These are phyloP conservation scores for Pseudoatta argentina DNA, from an alignment of 1,140 invertebrate species.

Conservation along the genomic window DNA sequence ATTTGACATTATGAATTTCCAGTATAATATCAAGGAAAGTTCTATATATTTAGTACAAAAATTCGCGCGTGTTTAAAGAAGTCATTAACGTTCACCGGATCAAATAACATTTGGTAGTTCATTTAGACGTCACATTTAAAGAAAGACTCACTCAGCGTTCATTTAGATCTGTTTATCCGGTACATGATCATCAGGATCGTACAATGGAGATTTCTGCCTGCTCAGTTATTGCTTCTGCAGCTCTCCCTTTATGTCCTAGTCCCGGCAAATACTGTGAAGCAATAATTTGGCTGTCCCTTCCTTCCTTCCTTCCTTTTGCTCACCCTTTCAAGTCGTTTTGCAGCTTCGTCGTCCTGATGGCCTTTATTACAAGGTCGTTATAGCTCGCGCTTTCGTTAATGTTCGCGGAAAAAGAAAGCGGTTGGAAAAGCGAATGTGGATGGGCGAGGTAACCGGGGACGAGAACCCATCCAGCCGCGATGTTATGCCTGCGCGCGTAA, in stretches of 20 bases:
- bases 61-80: background rate
- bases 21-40: no score
- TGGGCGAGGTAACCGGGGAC: constrained; percentile 14
- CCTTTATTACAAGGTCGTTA: constrained; percentile 68
- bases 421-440: background rate
- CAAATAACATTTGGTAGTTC: background rate
- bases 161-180: constrained; percentile 3
- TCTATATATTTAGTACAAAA: background rate
- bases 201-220: constrained; percentile 37
- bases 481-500: constrained; percentile 49
- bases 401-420: constrained; percentile 45
- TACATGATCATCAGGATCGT: background rate
- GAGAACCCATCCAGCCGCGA: constrained; percentile 30
- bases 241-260: constrained; percentile 2
- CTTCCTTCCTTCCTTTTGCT: background rate
- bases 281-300: constrained; percentile 65
- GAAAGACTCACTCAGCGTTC: background rate
- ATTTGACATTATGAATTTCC: no score
- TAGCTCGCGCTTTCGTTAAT: constrained; percentile 72
- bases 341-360: constrained; percentile 54
- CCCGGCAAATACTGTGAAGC: constrained; percentile 50
- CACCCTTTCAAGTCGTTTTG: constrained; percentile 35
- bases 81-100: background rate
- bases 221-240: constrained; percentile 3
- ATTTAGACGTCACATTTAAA: constrained; percentile 6